Base-by-base conservation (phyloP, 2,113 vertebrate species). In the Hyperopisus bebe region DNA sequence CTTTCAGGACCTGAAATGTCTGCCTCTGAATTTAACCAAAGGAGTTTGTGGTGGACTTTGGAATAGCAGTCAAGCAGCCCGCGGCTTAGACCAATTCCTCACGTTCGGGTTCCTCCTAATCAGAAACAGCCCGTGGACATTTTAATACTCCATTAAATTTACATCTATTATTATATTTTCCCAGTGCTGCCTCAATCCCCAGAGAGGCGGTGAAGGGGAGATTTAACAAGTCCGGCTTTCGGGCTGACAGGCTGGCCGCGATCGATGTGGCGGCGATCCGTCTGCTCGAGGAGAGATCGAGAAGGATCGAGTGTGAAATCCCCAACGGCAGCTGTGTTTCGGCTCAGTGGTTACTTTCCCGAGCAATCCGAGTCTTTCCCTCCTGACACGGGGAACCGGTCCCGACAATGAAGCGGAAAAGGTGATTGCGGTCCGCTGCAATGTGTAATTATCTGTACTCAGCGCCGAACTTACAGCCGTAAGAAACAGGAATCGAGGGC, bases 71-170 rank as follows among this genome's bases (percentile, higher is more conserved):
- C 84, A 55, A 62, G 88, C 87, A 87, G 19, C 39, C 17, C 46
- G 53, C 58, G n/a, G 62, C 62, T 90, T 39, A 62, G 58, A 89
- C 21, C 11, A 66, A 84, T 85, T 88, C 82, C 80, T 44, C 85
- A 27, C 85, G 74, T 84, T 91, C 87, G 89, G 58, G 83, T 74
- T 80, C 90, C 48, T 27, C 66, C 46, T 90, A 90, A 94, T 91
- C 85, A 83, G 51, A 92, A 90, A 62, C 92, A 88, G 88, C 53
- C 8, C 21, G 85, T 88, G 90, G 88, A 90, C 53, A n/a, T 80
- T 74, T 82, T 88, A 89, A 70, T 74, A 90, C 77, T 47, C 21
- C 83, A 15, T 92, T 92, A 88, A 91, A 82, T 86, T 88, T 89
- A 51, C 84, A 89, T 91, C 86, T 44, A 89, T 90, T 90, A 83